Percentiles rank a stretch among this genome's conserved stretches.
Conservation (phyloP, 30 jellyfish, hydroid and myxozoan genomes). For the Cassiopea xamachana region DNA sequence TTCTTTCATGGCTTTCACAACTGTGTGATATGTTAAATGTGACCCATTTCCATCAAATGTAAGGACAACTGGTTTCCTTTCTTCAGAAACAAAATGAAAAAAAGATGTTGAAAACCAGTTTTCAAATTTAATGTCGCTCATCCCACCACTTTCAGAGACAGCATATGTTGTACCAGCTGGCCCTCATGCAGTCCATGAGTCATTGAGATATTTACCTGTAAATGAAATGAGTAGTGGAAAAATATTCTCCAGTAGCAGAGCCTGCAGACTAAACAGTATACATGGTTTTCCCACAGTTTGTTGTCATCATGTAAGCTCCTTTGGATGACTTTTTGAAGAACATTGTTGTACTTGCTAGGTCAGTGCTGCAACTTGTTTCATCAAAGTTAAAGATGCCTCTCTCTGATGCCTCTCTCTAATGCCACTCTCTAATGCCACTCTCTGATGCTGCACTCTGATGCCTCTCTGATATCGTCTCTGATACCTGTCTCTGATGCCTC, state of each 20-base stretch:
- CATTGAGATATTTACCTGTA: conserved; percentile 28
- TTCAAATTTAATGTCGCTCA: conserved; percentile 36
- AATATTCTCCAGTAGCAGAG: conserved; percentile 51
- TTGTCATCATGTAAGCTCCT: conserved; percentile 33
- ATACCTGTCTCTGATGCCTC: too few species aligned
- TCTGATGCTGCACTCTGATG: too few species aligned
- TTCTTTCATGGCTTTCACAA: conserved; percentile 43
- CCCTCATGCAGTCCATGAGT: conserved; percentile 35
- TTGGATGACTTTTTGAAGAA: neutral
- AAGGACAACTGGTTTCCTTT: conserved; percentile 26
- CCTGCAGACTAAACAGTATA: conserved; percentile 49
- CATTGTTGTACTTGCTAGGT: conserved; percentile 13
- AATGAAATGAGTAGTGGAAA: conserved; percentile 52
- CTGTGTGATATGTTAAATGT: conserved; percentile 56
- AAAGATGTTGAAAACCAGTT: conserved; percentile 38
- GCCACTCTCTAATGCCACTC: too few species aligned
- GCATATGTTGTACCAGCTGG: conserved; percentile 37
- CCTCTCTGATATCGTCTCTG: too few species aligned
- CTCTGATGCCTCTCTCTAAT: neutral
- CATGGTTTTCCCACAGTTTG: conserved; percentile 48
- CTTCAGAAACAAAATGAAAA: conserved; percentile 7
- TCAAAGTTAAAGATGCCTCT: neutral
- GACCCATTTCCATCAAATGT: conserved; percentile 64
- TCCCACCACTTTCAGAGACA: conserved; percentile 48
- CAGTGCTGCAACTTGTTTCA: conserved; percentile 39